Conservation (phyloP, 2,888 invertebrate species). For the Trichogramma evanescens region DNA sequence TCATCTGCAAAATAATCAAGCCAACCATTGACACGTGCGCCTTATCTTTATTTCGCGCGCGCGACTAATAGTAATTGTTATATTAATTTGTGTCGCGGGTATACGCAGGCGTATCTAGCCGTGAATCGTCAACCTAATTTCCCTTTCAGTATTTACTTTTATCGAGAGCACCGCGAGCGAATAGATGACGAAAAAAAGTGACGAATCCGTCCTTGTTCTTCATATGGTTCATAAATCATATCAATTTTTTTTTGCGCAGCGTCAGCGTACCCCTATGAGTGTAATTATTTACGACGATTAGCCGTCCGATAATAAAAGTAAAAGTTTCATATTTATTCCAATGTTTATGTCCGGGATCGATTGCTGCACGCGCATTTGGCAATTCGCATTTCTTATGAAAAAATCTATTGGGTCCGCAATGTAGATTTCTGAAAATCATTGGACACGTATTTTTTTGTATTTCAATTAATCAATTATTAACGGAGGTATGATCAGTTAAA, state of each 20-base stretch:
- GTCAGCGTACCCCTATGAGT: conserved; percentile 4
- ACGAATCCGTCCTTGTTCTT: conserved; percentile 8
- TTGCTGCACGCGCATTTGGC: not conserved
- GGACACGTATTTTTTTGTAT: no score
- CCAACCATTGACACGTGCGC: not conserved
- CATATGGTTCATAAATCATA: conserved; percentile 7
- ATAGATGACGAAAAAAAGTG: not conserved
- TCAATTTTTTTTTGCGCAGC: not conserved
- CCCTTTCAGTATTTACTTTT: not conserved
- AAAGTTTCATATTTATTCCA: conserved; percentile 1
- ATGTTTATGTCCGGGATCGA: conserved; percentile 5
- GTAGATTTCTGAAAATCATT: no score
- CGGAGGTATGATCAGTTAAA: no score
- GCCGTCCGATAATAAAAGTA: conserved; percentile 4
- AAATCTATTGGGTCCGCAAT: no score
- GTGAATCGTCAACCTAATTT: no score
- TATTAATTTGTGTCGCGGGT: not conserved
- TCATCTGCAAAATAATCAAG: conserved; percentile 49
- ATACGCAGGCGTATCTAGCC: not conserved
- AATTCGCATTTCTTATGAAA: no score
- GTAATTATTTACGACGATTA: conserved; percentile 9
- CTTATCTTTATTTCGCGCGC: not conserved
- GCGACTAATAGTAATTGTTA: not conserved
- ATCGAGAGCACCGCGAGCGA: not conserved
- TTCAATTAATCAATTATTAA: no score